Base-by-base conservation (phyloP, 2,888 invertebrate genomes). In the Notodonta ziczac region DNA sequence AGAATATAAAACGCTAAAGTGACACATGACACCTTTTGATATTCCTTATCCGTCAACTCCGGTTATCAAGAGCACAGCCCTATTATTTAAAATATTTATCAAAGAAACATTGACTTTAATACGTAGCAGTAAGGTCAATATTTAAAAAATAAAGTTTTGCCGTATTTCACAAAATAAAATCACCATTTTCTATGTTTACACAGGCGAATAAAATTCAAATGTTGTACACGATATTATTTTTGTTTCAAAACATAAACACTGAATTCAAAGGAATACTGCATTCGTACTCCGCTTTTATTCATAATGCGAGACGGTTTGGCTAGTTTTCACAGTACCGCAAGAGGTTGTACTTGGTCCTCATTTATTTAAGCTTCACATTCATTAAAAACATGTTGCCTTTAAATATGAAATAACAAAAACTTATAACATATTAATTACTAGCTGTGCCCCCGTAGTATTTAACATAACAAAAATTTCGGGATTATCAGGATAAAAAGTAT, bases 21-120 rank as follows among this genome's bases (percentile, higher is more conserved):
- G 63, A 67, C 61, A 63, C 58, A 54, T 52, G 60, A 64, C 56
- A 58, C 63, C 66, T 68, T 74, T 76, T 76, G 75, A 74, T 61
- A 66, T 71, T 61, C 66, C 59, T 71, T 60, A 66, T 65, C 60
- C 57, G 58, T 60, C 63, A 66, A 56, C 67, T 59, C 55, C 56
- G 16, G 67, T 62, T 63, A 58, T 56, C 54, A 46, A 61, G 62
- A 62, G 54, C 58, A 48, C 60, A 57, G 12, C 13, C 51, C n/a
- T 8, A 51, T 16, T 16, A 14, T 51, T 51, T 51, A 51, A 51
- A 10, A 51, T 13, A 14, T 39, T 14, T 59, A 51, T 53, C 55
- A 56, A n/a, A 52, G 56, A 51, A 59, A 39, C 61, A 52, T 61
- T 13, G 14, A 48, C 40, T 62, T 53, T 75, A 6, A 57, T 16